These are phyloP conservation scores for Neopelma chrysocephalum DNA, from an alignment of 2,797 vertebrate genomes.

Conservation along the genomic window DNA sequence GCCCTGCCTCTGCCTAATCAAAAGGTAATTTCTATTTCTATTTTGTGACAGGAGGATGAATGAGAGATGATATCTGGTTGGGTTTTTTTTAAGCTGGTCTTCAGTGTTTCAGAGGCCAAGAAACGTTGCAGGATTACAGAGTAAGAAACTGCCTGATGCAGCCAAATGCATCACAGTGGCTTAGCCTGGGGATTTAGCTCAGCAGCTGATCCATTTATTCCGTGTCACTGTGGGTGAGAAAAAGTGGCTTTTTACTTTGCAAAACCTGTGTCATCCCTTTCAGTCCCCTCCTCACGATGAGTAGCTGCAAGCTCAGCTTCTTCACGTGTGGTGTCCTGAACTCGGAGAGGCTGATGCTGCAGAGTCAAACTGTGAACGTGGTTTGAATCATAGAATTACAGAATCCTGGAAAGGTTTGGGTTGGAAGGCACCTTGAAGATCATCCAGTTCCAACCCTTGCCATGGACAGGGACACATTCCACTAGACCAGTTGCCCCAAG, in stretches of 20 bases:
- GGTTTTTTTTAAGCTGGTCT: not conserved
- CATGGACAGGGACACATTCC: not conserved
- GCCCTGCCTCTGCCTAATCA: not conserved
- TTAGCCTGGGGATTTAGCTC: not conserved
- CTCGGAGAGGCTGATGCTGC: not conserved
- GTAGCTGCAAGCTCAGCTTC: not conserved
- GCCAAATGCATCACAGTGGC: not conserved
- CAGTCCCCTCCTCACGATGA: fast-evolving
- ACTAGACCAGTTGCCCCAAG: fast-evolving
- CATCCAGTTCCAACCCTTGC: not conserved
- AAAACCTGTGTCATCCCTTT: not conserved
- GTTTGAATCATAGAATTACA: not conserved
- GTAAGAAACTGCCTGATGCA: not conserved
- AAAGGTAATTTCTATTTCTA: not conserved
- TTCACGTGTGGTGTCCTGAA: not conserved
- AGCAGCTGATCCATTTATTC: not conserved
- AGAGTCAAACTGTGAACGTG: not conserved
- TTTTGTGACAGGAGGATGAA: not conserved
- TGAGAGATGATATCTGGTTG: not conserved
- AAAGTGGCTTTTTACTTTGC: not conserved
- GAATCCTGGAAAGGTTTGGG: not conserved
- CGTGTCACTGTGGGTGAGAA: not conserved
- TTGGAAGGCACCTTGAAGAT: not conserved
- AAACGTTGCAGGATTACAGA: not conserved
- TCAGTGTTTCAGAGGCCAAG: not conserved